A percentile compares a stretch with the other conserved stretches of the same genome.
Conservation (phyloP, 2,113 vertebrate species). For the Phylloscopus trochilus region DNA sequence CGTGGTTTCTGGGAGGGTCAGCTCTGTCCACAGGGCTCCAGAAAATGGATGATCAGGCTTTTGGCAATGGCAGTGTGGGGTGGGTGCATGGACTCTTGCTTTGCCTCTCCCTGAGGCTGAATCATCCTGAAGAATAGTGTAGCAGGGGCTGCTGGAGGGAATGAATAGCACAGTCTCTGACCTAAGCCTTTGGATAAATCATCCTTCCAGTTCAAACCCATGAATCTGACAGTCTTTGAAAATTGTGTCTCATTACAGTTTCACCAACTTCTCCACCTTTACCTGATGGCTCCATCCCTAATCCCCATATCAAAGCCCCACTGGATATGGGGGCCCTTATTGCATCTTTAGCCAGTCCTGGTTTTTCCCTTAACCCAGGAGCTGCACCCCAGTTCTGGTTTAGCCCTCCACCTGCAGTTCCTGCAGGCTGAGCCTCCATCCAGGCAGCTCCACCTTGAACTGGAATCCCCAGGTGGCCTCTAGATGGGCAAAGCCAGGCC, state of each 20-base stretch:
- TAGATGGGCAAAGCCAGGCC: no score
- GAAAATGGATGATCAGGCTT: not conserved
- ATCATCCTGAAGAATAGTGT: not conserved
- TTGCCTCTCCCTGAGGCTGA: not conserved
- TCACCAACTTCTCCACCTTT: not conserved
- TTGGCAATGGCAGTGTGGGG: not conserved
- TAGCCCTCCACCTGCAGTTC: accelerated
- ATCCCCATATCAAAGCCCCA: not conserved
- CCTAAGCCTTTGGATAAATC: not conserved
- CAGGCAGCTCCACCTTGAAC: not conserved
- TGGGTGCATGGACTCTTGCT: not conserved
- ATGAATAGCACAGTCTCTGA: not conserved
- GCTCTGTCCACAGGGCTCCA: not conserved
- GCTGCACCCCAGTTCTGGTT: not conserved
- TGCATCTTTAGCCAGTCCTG: not conserved
- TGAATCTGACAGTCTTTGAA: not conserved
- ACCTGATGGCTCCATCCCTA: not conserved
- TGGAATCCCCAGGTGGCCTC: not conserved
- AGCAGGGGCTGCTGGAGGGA: not conserved
- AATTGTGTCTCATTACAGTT: not conserved
- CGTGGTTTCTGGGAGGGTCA: not conserved
- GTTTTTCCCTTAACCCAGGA: not conserved
- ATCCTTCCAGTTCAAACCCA: not conserved
- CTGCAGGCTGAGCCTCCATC: not conserved
- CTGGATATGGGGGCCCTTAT: accelerated